Evolutionary conservation across 2,888 invertebrate species (phyloP).

Genomic region (Rhamphomyia laevipes): DNA sequence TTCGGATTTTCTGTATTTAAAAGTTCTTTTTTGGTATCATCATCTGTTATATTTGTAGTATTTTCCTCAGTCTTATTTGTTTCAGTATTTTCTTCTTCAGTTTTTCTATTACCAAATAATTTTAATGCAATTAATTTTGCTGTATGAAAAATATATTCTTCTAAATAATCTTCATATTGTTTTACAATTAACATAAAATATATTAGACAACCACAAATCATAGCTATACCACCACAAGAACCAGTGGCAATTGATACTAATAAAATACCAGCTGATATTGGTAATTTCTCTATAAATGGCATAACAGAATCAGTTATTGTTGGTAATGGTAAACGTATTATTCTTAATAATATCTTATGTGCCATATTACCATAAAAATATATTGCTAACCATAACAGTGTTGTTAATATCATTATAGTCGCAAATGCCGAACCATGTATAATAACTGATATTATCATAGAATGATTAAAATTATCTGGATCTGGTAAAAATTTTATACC

Average conservation of each 20-base stretch:
- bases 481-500: conserved; percentile 15
- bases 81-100: background rate
- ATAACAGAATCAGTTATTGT: conserved; percentile 34
- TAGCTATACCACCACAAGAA: conserved; percentile 63
- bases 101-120: conserved; percentile 19
- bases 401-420: conserved; percentile 43
- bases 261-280: conserved; percentile 51
- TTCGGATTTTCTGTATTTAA: background rate
- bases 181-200: conserved; percentile 45
- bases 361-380: conserved; percentile 58
- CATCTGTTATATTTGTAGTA: background rate
- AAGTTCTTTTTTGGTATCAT: background rate
- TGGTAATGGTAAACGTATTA: conserved; percentile 16
- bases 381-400: conserved; percentile 44
- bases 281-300: conserved; percentile 53
- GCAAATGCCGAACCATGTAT: conserved; percentile 53
- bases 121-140: conserved; percentile 30
- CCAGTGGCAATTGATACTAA: conserved; percentile 50
- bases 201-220: conserved; percentile 48
- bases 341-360: conserved; percentile 55
- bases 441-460: conserved; percentile 44
- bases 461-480: conserved; percentile 19
- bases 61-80: background rate
- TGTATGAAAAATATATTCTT: conserved; percentile 41
- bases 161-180: conserved; percentile 55